phyloP scores from a whole-genome alignment of 2,888 invertebrate species.

The Erynnis tages region DNA sequence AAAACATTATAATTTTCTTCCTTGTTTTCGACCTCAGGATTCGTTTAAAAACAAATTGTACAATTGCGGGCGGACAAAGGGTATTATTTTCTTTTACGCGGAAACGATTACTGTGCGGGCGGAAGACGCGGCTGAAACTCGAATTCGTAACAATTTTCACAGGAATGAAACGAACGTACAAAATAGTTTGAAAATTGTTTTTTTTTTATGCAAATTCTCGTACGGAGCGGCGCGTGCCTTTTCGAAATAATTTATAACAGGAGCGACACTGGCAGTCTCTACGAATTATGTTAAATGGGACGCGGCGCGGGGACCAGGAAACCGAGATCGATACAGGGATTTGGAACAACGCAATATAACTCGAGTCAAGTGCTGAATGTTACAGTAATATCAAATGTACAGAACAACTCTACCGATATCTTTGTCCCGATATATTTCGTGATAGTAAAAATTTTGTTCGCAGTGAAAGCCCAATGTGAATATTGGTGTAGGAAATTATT shows the following conservation, averaged over 20 bases:
- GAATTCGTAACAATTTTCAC: conserved; percentile 16
- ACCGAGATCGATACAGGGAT: too few species aligned
- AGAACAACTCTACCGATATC: too few species aligned
- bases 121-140: conserved; percentile 6
- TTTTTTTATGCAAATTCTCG: conserved; percentile 24
- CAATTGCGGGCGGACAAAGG: conserved; percentile 2
- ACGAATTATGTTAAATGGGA: conserved; percentile 10
- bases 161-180: conserved; percentile 15
- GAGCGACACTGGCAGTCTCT: conserved; percentile 4
- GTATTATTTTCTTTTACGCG: conserved; percentile 6
- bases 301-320: too few species aligned
- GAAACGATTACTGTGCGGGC: conserved; percentile 18
- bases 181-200: not conserved
- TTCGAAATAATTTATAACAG: conserved; percentile 15
- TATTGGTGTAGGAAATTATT: too few species aligned
- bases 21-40: not conserved
- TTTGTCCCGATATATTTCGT: too few species aligned
- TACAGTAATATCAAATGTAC: too few species aligned
- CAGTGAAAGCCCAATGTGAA: too few species aligned
- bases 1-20: not conserved
- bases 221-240: not conserved
- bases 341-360: too few species aligned
- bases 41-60: not conserved
- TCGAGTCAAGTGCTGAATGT: too few species aligned
- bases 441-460: too few species aligned